Evolutionary conservation across 2,888 invertebrate genomes (phyloP).

Genomic region (Theristus sp.): DNA sequence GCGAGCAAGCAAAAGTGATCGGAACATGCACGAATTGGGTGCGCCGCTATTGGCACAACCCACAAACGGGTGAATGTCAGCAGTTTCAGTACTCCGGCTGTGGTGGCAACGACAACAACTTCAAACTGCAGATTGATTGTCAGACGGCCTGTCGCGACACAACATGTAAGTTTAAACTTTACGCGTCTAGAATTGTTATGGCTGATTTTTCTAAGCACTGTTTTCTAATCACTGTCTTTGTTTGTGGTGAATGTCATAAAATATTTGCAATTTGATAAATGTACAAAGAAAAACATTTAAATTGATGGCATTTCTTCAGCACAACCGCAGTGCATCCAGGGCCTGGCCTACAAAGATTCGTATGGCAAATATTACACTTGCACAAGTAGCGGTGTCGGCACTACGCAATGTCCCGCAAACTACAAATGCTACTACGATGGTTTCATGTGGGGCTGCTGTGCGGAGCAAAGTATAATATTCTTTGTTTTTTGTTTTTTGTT

Average conservation of each 20-base stretch:
- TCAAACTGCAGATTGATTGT: conserved; percentile 24
- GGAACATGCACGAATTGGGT: not conserved
- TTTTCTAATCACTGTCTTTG: too few relatives aligned
- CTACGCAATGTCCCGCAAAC: not conserved
- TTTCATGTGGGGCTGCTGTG: conserved; percentile 26
- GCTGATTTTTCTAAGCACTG: too few relatives aligned
- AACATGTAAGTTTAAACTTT: conserved; percentile 15
- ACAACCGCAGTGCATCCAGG: conserved; percentile 6
- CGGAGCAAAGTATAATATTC: conserved; percentile 21
- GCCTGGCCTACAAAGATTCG: conserved; percentile 6
- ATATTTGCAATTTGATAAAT: too few relatives aligned
- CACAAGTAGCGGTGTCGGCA: not conserved
- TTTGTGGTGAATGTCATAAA: too few relatives aligned
- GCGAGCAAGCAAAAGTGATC: not conserved
- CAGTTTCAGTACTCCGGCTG: conserved; percentile 26
- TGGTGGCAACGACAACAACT: conserved; percentile 25
- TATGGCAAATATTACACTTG: conserved; percentile 5
- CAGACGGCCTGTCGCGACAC: conserved; percentile 26
- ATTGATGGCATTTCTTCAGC: not conserved
- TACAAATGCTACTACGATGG: conserved; percentile 20
- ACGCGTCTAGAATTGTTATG: too few relatives aligned
- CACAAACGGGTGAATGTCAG: conserved; percentile 15
- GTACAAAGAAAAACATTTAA: too few relatives aligned
- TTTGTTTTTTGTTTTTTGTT: too few relatives aligned
- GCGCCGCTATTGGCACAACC: not conserved